Percentiles rank a stretch among this genome's conserved stretches.
These are phyloP conservation scores for Sinocyclocheilus rhinocerous DNA, from an alignment of 2,113 vertebrate genomes.

Conservation along the genomic window DNA sequence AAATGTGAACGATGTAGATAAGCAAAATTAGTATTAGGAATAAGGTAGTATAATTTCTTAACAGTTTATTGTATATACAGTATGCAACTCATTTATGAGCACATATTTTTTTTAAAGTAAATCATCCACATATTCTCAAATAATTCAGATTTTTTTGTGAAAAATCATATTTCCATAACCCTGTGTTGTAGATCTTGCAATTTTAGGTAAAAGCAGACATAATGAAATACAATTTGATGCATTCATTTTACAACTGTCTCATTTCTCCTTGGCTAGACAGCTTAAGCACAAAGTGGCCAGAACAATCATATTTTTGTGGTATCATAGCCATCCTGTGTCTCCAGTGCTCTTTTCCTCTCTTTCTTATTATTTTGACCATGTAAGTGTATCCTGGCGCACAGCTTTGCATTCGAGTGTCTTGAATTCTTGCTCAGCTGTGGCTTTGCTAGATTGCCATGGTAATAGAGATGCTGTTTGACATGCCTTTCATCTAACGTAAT, in stretches of 20 bases:
- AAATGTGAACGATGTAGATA: neutral
- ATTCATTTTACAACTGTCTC: neutral
- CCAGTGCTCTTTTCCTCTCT: neutral
- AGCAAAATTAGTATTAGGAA: neutral
- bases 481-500: conserved; percentile 44
- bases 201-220: neutral
- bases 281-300: neutral
- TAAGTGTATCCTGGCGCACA: neutral
- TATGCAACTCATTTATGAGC: neutral
- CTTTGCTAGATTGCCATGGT: conserved; percentile 22
- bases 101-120: neutral
- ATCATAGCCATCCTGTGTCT: neutral
- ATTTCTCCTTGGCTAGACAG: neutral
- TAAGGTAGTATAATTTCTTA: neutral
- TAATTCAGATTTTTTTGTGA: neutral
- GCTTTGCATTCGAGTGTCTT: neutral
- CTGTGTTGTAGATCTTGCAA: neutral
- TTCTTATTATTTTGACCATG: neutral
- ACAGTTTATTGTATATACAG: neutral
- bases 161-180: neutral
- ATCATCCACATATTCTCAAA: neutral
- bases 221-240: neutral
- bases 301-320: neutral
- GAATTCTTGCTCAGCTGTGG: neutral
- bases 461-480: conserved; percentile 46